Percentiles rank a stretch among this genome's conserved stretches.
Conservation (phyloP, 2,797 vertebrate genomes). For the Tragopan temminckii region DNA sequence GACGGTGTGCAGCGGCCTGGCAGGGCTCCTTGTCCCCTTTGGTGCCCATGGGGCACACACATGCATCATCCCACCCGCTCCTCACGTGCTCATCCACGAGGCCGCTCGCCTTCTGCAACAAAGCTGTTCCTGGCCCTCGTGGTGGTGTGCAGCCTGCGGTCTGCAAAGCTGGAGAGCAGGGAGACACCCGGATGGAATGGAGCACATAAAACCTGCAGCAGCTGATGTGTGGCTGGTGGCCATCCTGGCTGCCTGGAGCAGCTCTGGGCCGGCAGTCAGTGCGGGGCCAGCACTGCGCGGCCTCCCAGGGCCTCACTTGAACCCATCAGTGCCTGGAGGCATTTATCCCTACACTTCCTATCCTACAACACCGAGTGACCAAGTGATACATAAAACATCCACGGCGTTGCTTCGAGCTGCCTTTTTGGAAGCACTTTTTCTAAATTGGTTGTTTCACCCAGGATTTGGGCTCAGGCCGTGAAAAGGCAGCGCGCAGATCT, state of each 20-base stretch:
- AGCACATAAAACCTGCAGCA: background rate
- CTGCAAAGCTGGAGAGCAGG: background rate
- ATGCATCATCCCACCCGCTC: background rate
- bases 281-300: background rate
- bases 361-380: background rate
- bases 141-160: fast-evolving
- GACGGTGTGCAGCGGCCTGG: background rate
- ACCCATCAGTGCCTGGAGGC: background rate
- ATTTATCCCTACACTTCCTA: background rate
- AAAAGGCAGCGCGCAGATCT: background rate
- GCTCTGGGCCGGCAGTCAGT: background rate
- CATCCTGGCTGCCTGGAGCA: background rate
- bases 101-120: background rate
- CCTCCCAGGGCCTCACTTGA: background rate
- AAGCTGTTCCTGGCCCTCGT: background rate
- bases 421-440: background rate
- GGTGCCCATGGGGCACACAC: background rate
- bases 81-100: background rate
- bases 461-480: background rate
- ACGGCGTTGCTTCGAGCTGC: background rate
- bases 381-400: background rate
- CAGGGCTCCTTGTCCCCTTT: background rate
- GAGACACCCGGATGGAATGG: background rate
- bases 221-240: background rate
- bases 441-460: background rate